Evolutionary conservation across 2,888 invertebrate species (phyloP).

Genomic region (Plebejus argus): DNA sequence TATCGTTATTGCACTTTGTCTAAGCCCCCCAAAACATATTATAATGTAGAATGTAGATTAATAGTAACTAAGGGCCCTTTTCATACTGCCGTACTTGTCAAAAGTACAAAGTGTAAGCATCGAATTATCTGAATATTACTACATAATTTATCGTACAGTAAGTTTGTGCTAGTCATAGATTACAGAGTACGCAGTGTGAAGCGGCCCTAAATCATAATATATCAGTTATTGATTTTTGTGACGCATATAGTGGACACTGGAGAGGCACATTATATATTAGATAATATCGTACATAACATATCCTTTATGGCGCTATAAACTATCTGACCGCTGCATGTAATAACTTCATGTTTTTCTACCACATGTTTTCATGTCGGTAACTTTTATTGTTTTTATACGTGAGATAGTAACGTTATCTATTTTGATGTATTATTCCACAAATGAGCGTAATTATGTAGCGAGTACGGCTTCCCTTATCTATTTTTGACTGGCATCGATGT

Average conservation of each 20-base stretch:
- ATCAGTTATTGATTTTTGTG: constrained; percentile 29
- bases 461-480: constrained; percentile 56
- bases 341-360: constrained; percentile 31
- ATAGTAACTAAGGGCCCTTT: not conserved
- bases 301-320: constrained; percentile 31
- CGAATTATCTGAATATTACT: not conserved
- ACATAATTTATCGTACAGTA: not conserved
- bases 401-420: constrained; percentile 46
- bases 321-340: constrained; percentile 23
- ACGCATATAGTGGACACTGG: constrained; percentile 30
- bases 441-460: constrained; percentile 61
- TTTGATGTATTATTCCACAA: constrained; percentile 66
- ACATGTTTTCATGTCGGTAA: constrained; percentile 34
- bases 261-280: constrained; percentile 37
- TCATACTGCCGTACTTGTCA: not conserved
- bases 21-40: constrained; percentile 13
- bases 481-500: constrained; percentile 55
- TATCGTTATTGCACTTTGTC: constrained; percentile 7
- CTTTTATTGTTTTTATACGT: constrained; percentile 35
- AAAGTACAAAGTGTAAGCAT: not conserved
- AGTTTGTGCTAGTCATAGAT: constrained; percentile 16
- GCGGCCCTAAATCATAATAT: constrained; percentile 1
- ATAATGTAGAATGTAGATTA: constrained; percentile 27
- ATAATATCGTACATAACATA: constrained; percentile 34
- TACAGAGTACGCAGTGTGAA: constrained; percentile 6